Evolutionary conservation across 2,888 invertebrate genomes (phyloP).

Genomic region (Pollenia amentaria): DNA sequence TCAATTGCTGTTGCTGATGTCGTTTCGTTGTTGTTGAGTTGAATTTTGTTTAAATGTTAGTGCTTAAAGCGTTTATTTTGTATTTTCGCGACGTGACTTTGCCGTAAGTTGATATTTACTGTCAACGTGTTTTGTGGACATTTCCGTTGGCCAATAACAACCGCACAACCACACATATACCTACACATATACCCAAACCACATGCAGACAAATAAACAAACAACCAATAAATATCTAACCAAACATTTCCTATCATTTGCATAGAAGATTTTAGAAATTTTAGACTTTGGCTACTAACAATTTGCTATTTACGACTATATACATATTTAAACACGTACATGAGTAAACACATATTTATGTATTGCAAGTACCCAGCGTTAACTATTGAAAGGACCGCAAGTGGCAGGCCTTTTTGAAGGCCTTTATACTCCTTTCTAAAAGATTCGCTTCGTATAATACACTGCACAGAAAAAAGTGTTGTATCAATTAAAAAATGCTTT

Average conservation of each 20-base stretch:
- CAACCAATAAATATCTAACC: conserved; percentile 8
- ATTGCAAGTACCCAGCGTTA: too few species aligned
- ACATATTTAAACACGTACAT: neutral
- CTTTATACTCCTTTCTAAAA: too few species aligned
- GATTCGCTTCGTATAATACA: too few species aligned
- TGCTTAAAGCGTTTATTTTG: conserved; percentile 69
- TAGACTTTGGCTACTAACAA: conserved; percentile 35
- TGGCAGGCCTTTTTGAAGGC: too few species aligned
- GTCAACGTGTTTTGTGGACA: conserved; percentile 72
- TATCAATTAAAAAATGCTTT: too few species aligned
- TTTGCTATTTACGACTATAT: neutral
- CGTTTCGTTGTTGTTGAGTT: conserved; percentile 23
- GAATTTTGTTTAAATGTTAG: conserved; percentile 56
- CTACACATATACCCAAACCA: conserved; percentile 21
- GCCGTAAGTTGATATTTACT: conserved; percentile 73
- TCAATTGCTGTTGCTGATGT: conserved; percentile 15
- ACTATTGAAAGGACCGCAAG: too few species aligned
- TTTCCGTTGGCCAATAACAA: conserved; percentile 64
- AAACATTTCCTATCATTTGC: conserved; percentile 42
- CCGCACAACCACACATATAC: conserved; percentile 13
- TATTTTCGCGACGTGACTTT: conserved; percentile 73
- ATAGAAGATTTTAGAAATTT: conserved; percentile 55
- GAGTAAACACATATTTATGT: too few species aligned
- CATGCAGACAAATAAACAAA: conserved; percentile 26
- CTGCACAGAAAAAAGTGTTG: too few species aligned